A percentile compares a stretch with the other conserved stretches of the same genome.
Conservation (phyloP, 1,140 invertebrate genomes). For the roundworm (Caenorhabditis elegans) region WBcel235 BX284606.5:847001-847500, state of each 20-base stretch:
- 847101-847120: neutral
- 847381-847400: conserved; percentile 35
- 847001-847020: conserved; percentile 18
- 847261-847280: conserved; percentile 1
- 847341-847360: conserved; percentile 36
- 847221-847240: too few species aligned
- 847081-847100: neutral
- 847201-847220: too few species aligned
- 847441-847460: conserved; percentile 41
- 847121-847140: conserved; percentile 20
- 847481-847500: neutral
- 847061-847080: conserved; percentile 24
- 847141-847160: too few species aligned
- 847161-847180: too few species aligned
- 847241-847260: neutral
- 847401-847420: conserved; percentile 26
- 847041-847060: neutral
- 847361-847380: conserved; percentile 15
- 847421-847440: conserved; percentile 44
- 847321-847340: conserved; percentile 28
- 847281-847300: neutral
- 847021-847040: neutral
- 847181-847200: too few species aligned
- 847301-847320: conserved; percentile 28
- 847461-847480: conserved; percentile 11